Evolutionary conservation across 2,888 invertebrate genomes (phyloP).

Genomic region (Agrochola circellaris): DNA sequence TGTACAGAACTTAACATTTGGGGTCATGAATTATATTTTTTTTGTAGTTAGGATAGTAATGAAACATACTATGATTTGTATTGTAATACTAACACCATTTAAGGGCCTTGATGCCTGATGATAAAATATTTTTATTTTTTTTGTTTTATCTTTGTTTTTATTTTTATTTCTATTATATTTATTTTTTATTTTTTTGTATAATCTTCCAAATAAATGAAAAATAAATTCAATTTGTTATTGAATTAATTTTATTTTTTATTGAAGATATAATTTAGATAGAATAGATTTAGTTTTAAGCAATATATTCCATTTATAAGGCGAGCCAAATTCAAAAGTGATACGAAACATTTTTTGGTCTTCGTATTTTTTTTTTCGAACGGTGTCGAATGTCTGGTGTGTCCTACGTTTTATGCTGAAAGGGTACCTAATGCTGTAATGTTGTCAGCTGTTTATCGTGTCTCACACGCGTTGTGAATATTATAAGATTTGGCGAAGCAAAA

Average conservation of each 20-base stretch:
- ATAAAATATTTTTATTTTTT: too few relatives aligned
- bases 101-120: too few relatives aligned
- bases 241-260: too few relatives aligned
- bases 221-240: too few relatives aligned
- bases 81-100: too few relatives aligned
- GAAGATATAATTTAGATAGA: too few relatives aligned
- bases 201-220: too few relatives aligned
- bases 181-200: too few relatives aligned
- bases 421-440: constrained; percentile 1
- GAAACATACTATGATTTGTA: not conserved
- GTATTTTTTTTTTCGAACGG: constrained; percentile 18
- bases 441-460: constrained; percentile 40
- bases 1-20: not conserved
- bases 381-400: constrained; percentile 15
- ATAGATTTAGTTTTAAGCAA: not conserved
- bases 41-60: accelerated
- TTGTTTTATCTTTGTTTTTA: too few relatives aligned
- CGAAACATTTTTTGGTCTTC: constrained; percentile 12
- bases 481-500: constrained; percentile 1
- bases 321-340: not conserved
- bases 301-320: not conserved
- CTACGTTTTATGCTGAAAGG: constrained; percentile 26
- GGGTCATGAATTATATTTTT: not conserved
- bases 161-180: too few relatives aligned
- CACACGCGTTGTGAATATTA: constrained; percentile 32